Evolutionary conservation across 2,888 invertebrate species (phyloP), one percentile per base, ranked within the genome.

Genomic region (Heterodera filipjevi): DNA sequence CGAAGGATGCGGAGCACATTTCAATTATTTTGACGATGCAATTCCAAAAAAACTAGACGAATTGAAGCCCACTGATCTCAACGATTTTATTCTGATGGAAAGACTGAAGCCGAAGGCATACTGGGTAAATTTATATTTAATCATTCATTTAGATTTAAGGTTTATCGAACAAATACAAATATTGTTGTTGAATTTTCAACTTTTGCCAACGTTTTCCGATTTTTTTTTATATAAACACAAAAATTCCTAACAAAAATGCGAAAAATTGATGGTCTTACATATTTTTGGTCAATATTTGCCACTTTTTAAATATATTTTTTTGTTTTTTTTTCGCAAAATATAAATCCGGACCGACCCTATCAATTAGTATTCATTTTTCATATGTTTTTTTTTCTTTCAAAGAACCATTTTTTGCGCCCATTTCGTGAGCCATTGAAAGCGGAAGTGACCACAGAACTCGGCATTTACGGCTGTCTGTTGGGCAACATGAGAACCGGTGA

Each of bases 1-100:
- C 68, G 98, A 98, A 91, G 98, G 98, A 32, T 98, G 98, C 84
- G 97, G 97, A 77, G 86, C 97, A 90, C 59, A 59, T 59, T 59
- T 59, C n/a, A 97, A 97, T 89, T 90, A 95, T 68, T 97, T 96
- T 90, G 95, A 94, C 0, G 78, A 84, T 27, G 82, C 84, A 30
- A 81, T 84, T 64, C 53, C 78, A 3, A 64, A 77, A 33, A 83
- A 81, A 70, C 80, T 84, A 39, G 46, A n/a, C 6, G n/a, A 33
- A 68, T 78, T 80, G 59, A 46, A 71, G 33, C 27, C 44, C 27
- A 73, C 79, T 30, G 79, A 85, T 49, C 74, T 81, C 3, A 75
- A 83, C 19, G 81, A 83, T 10, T 80, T 81, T 70, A 84, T 84
- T 71, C 64, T 84, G 10, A 88, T 88, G 88, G 86, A 88, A 74